phyloP scores from a whole-genome alignment of 2,888 invertebrate genomes.

The Toxonevra muliebris region DNA sequence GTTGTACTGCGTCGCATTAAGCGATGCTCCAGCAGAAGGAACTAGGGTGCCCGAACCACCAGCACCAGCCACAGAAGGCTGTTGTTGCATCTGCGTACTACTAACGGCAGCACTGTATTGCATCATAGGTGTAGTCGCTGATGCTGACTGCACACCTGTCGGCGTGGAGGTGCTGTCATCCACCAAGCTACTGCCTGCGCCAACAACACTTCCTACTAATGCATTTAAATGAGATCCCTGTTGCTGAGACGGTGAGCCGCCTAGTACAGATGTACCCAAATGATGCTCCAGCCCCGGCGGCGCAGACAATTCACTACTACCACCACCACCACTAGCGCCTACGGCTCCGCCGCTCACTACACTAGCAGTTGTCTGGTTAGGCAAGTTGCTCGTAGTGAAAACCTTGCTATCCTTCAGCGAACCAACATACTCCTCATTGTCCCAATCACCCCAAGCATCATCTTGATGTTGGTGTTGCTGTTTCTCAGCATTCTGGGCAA shows the following conservation, averaged over 20 bases:
- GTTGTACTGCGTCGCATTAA: conserved; percentile 44
- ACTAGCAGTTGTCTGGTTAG: conserved; percentile 56
- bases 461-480: conserved; percentile 58
- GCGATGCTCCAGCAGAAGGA: conserved; percentile 21
- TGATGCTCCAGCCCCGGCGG: conserved; percentile 66
- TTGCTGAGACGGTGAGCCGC: conserved; percentile 38
- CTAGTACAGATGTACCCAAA: conserved; percentile 48
- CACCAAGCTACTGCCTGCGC: conserved; percentile 39
- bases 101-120: conserved; percentile 58
- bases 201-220: conserved; percentile 54
- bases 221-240: conserved; percentile 58
- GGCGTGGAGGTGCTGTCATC: conserved; percentile 38
- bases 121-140: conserved; percentile 54
- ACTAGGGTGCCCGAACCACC: conserved; percentile 20
- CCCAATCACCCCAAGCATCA: conserved; percentile 78
- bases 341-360: conserved; percentile 51
- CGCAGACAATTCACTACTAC: conserved; percentile 59
- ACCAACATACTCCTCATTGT: conserved; percentile 94
- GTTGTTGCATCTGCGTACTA: conserved; percentile 41
- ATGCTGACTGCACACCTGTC: conserved; percentile 43
- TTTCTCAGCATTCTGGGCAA: conserved; percentile 63
- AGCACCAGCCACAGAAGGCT: conserved; percentile 17
- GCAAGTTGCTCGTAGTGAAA: conserved; percentile 76
- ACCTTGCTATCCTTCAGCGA: conserved; percentile 94
- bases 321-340: conserved; percentile 32